Evolutionary conservation across 2,113 vertebrate genomes (phyloP).

Genomic region (Pelusios castaneus): DNA sequence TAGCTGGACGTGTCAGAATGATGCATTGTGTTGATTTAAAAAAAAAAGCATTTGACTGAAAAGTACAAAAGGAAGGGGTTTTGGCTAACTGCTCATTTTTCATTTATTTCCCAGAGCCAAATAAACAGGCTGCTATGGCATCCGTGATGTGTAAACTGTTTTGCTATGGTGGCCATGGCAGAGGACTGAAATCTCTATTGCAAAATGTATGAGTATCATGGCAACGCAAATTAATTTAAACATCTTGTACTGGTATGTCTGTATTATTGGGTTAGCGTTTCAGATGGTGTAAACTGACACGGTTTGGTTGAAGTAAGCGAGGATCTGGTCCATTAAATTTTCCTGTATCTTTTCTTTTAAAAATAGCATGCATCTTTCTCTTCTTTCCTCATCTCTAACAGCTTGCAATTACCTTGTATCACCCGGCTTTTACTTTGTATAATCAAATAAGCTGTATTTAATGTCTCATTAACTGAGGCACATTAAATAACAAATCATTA

Average conservation of each 20-base stretch:
- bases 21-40: not conserved
- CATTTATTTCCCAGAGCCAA: not conserved
- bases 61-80: not conserved
- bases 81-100: not conserved
- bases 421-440: not conserved
- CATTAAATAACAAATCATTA: not conserved
- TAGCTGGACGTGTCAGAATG: not conserved
- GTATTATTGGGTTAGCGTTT: not conserved
- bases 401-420: not conserved
- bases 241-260: not conserved
- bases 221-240: not conserved
- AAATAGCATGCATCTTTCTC: not conserved
- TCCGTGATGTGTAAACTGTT: not conserved
- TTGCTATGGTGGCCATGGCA: not conserved
- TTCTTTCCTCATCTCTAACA: not conserved
- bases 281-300: not conserved
- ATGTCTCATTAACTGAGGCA: not conserved
- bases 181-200: not conserved
- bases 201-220: not conserved
- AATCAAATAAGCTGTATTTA: not conserved
- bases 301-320: not conserved
- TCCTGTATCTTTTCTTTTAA: not conserved
- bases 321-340: not conserved
- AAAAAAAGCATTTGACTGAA: not conserved
- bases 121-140: not conserved